Evolutionary conservation across 2,113 vertebrate species (phyloP).

Genomic region (Pelecanoides urinatrix): DNA sequence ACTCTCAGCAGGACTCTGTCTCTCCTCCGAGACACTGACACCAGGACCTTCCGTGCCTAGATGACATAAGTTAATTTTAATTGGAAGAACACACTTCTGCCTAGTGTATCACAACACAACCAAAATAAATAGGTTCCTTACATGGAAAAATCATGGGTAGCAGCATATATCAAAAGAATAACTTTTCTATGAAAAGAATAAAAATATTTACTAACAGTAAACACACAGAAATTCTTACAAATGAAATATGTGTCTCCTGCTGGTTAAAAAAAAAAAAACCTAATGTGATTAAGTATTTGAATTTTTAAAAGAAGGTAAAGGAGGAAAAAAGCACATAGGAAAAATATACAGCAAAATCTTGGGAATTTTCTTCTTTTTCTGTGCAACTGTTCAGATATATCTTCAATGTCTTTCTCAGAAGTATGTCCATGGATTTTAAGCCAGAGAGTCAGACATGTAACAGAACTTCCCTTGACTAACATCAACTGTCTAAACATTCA

Average conservation of each 20-base stretch:
- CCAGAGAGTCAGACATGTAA: not conserved
- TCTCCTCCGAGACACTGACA: constrained; percentile 86
- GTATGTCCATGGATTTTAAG: not conserved
- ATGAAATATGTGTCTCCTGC: not conserved
- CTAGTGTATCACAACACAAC: not conserved
- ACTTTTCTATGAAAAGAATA: not conserved
- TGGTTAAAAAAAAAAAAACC: not conserved
- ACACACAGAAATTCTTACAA: not conserved
- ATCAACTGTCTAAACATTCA: not conserved
- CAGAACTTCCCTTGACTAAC: not conserved
- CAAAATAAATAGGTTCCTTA: not conserved
- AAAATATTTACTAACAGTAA: not conserved
- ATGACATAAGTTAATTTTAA: not conserved
- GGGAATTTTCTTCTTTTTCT: not conserved
- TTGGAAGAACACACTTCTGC: not conserved
- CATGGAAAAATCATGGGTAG: not conserved
- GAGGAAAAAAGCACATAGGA: not conserved
- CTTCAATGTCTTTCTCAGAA: not conserved
- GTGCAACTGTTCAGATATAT: not conserved
- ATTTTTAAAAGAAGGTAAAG: not conserved
- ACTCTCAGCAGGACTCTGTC: constrained; percentile 87
- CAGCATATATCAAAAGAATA: not conserved
- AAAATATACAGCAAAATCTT: not conserved
- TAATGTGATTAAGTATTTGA: not conserved
- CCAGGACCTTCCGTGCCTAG: constrained; percentile 91